Base-by-base conservation (phyloP, 2,888 invertebrate genomes). In the Tetrapedia diversipes region DNA sequence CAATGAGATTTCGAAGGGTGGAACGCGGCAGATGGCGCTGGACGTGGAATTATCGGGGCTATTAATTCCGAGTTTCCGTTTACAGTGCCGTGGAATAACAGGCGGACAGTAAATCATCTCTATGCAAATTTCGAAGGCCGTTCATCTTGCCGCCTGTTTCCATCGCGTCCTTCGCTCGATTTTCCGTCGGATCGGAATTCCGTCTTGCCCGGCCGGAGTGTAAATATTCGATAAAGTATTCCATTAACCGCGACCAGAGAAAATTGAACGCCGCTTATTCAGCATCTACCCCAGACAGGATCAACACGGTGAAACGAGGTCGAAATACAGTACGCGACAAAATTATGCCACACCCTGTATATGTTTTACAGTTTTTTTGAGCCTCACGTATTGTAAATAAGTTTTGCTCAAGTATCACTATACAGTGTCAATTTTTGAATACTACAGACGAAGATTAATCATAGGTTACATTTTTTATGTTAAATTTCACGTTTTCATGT, bases 41-140 rank as follows among this genome's bases (percentile, higher is more conserved):
- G 39, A 41, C 64, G 32, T 11, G n/a, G 75, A 56, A 56, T 75
- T 66, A 75, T 75, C 49, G 56, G 24, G 29, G 66, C 66, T 56
- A 71, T 72, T 65, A 72, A 61, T 76, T n/a, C 65, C 27, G 16
- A 43, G 63, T 66, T 66, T 61, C 75, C 56, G 56, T 72, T 39
- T 51, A 71, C 43, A 49, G 41, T 16, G 45, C 39, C 24, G 27
- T 29, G 34, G 65, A 54, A 61, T 54, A 60, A 56, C 49, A 66
- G 56, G 24, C 43, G 3, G 56, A 43, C 8, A 37, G 37, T 57
- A 61, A 76, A 72, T 76, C 66, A 76, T 76, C 56, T 76, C 49
- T 63, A 72, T 72, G 72, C 56, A 76, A 76, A 76, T 76, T 51
- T 29, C 56, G 45, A 66, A 63, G 66, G 53, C 29, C 43, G 66